Percentiles rank a stretch among this genome's conserved stretches.
Conservation (phyloP, 2,113 vertebrate genomes). For the Dinomys branickii region DNA sequence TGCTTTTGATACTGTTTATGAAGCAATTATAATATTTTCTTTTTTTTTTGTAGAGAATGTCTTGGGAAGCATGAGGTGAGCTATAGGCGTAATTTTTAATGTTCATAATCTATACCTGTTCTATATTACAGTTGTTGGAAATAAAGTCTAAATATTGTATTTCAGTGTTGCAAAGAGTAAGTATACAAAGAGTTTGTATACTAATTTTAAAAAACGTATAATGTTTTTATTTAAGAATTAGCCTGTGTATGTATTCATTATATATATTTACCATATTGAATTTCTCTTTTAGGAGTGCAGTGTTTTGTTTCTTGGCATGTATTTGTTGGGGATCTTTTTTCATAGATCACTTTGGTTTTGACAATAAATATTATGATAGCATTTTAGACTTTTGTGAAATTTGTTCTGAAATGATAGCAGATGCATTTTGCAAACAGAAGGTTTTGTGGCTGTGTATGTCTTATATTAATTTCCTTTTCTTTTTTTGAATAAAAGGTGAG, state of each 20-base stretch:
- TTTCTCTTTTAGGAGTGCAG: slow-evolving; percentile 14
- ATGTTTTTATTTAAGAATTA: slow-evolving; percentile 51
- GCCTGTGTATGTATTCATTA: neutral
- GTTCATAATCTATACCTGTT: neutral
- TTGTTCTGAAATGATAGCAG: slow-evolving; percentile 35
- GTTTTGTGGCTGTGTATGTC: neutral
- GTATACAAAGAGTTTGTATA: neutral
- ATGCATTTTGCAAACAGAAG: neutral
- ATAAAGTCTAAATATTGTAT: neutral
- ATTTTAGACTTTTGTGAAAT: neutral
- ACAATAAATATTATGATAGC: slow-evolving; percentile 25
- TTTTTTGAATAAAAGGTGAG: slow-evolving; percentile 84
- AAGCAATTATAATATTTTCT: slow-evolving; percentile 63
- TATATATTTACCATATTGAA: neutral
- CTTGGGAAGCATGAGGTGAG: slow-evolving; percentile 90
- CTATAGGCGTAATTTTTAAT: slow-evolving; percentile 52
- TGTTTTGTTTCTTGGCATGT: slow-evolving; percentile 1
- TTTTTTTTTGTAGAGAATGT: slow-evolving; percentile 85
- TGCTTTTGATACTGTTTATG: slow-evolving; percentile 46
- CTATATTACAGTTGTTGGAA: slow-evolving; percentile 27
- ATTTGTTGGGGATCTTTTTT: slow-evolving; percentile 6
- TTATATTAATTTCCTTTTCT: slow-evolving; percentile 31
- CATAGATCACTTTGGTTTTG: slow-evolving; percentile 36
- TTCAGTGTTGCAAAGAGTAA: neutral
- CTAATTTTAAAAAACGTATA: neutral